Conservation (phyloP, 2,888 invertebrate genomes). For the Lapara coniferarum region DNA sequence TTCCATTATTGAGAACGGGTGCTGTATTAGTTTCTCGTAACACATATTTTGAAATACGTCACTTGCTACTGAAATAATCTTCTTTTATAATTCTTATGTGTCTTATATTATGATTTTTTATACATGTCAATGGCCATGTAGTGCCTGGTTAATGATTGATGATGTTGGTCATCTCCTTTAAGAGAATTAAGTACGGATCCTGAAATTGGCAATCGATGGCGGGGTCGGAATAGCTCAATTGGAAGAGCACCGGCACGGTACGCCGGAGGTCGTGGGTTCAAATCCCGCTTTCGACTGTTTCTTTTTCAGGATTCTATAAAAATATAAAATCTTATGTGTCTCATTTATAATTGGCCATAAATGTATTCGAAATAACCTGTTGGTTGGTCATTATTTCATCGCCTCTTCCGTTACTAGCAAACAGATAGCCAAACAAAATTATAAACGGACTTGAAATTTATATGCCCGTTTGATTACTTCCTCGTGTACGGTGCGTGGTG, state of each 20-base stretch:
- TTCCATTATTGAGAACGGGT: neutral
- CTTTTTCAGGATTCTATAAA: too few species aligned
- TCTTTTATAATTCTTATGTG: neutral
- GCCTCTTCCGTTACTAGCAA: slow-evolving; percentile 18
- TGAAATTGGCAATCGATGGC: too few species aligned
- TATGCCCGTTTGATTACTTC: slow-evolving; percentile 48
- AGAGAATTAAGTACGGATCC: too few species aligned
- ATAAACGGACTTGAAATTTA: slow-evolving; percentile 29
- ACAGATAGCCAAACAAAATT: slow-evolving; percentile 3
- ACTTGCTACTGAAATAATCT: neutral
- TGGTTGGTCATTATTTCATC: neutral
- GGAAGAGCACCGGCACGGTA: too few species aligned
- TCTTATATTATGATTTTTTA: too few species aligned
- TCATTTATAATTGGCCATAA: slow-evolving; percentile 5
- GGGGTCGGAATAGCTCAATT: too few species aligned
- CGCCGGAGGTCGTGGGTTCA: too few species aligned
- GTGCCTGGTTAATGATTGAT: too few species aligned
- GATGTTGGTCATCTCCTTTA: too few species aligned
- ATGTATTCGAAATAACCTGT: neutral
- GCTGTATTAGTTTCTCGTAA: neutral
- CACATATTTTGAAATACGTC: neutral
- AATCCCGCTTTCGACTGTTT: too few species aligned
- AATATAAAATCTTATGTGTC: neutral
- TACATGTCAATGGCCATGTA: too few species aligned
- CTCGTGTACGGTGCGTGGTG: slow-evolving; percentile 54